Evolutionary conservation across 2,888 invertebrate genomes (phyloP).

Genomic region (Rotaria socialis): DNA sequence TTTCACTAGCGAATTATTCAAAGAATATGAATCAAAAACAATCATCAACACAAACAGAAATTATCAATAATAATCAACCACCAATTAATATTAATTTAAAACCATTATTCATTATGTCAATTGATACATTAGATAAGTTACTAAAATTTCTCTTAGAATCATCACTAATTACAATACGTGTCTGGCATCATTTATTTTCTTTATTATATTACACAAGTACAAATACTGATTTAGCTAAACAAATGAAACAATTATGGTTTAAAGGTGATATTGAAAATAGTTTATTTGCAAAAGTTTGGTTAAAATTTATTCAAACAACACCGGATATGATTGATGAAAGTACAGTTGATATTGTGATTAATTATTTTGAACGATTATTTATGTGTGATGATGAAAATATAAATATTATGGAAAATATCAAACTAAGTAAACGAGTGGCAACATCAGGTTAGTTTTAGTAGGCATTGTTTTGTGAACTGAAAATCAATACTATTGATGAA

Average conservation of each 20-base stretch:
- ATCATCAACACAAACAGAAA: background rate
- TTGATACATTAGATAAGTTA: slow-evolving; percentile 9
- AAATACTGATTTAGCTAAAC: background rate
- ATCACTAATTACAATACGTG: background rate
- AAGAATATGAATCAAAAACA: background rate
- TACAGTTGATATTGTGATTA: background rate
- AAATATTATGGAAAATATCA: background rate
- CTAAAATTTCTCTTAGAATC: background rate
- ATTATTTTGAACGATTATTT: slow-evolving; percentile 33
- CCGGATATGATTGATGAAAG: slow-evolving; percentile 23
- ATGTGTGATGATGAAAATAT: background rate
- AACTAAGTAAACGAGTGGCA: background rate
- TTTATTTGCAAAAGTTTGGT: background rate
- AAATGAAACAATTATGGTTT: slow-evolving; percentile 32
- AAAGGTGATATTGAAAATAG: background rate
- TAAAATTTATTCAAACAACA: slow-evolving; percentile 17
- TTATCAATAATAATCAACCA: background rate
- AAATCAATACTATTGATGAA: too few relatives aligned
- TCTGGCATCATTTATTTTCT: slow-evolving; percentile 33
- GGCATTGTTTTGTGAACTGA: too few relatives aligned
- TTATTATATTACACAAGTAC: slow-evolving; percentile 34
- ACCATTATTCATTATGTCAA: slow-evolving; percentile 31
- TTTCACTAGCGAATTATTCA: background rate
- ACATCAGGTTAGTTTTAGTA: background rate
- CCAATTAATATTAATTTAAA: slow-evolving; percentile 22